These are phyloP conservation scores for Stomatorhinus walkeri DNA, from an alignment of 2,797 vertebrate genomes.

Conservation along the genomic window DNA sequence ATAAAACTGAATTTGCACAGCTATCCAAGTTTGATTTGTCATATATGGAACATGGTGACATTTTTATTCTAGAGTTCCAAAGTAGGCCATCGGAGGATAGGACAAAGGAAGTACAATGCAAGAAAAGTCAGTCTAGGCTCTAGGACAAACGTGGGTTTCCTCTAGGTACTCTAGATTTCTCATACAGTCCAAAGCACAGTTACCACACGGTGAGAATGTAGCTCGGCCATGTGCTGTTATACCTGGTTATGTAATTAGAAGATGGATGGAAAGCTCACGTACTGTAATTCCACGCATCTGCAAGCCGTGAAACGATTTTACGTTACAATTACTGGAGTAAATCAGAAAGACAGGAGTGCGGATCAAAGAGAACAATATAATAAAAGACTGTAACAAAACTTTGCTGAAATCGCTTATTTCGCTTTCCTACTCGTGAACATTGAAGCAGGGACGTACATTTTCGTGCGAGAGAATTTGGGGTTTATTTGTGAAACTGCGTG, in stretches of 20 bases:
- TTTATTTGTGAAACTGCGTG: neutral
- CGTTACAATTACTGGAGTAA: neutral
- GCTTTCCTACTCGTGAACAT: neutral
- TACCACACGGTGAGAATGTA: neutral
- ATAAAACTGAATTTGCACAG: neutral
- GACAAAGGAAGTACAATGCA: neutral
- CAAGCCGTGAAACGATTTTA: neutral
- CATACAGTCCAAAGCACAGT: neutral
- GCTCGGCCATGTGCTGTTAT: neutral
- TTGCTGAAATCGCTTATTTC: neutral
- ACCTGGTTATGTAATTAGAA: neutral
- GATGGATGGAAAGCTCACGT: neutral
- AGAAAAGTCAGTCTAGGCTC: neutral
- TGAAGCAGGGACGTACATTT: neutral
- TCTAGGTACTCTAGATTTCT: neutral
- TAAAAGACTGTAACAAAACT: neutral
- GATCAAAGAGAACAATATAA: neutral
- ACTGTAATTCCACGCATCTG: neutral
- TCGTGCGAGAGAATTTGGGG: neutral
- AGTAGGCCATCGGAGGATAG: neutral
- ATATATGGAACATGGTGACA: neutral
- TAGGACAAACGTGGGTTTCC: neutral
- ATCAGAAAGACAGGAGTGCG: neutral
- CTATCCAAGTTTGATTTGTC: neutral
- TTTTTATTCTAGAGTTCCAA: neutral